Percentiles rank a stretch among this genome's conserved stretches.
phyloP scores from a whole-genome alignment of 2,888 invertebrate species.

The Zonitis immaculata region DNA sequence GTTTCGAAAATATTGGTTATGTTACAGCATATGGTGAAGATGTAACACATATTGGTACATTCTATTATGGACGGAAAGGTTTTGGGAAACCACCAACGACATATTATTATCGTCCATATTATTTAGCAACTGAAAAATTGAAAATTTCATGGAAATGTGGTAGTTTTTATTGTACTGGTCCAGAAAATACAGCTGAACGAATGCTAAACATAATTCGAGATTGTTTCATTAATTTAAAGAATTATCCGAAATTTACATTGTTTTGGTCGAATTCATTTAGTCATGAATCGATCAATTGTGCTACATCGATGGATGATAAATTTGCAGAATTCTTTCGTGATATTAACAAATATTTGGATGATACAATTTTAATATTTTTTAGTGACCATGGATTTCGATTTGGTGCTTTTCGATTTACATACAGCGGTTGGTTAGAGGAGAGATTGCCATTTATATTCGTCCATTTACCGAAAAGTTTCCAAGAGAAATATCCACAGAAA shows the following conservation, averaged over 20 bases:
- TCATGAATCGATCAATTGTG: conserved; percentile 65
- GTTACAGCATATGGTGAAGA: conserved; percentile 80
- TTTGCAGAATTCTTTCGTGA: conserved; percentile 58
- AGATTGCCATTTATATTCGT: conserved; percentile 72
- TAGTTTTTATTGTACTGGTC: conserved; percentile 59
- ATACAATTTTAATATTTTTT: conserved; percentile 66
- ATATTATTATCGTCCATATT: conserved; percentile 73
- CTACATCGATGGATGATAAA: conserved; percentile 64
- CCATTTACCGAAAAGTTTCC: conserved; percentile 61
- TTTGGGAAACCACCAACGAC: conserved; percentile 73
- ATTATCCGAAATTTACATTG: conserved; percentile 65
- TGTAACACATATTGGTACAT: conserved; percentile 65
- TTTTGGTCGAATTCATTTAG: conserved; percentile 79
- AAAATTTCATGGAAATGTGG: conserved; percentile 50
- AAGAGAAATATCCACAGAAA: conserved; percentile 52
- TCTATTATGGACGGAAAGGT: conserved; percentile 67
- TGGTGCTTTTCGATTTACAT: conserved; percentile 64
- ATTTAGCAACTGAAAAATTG: conserved; percentile 61
- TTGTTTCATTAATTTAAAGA: conserved; percentile 60
- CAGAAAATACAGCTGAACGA: conserved; percentile 61
- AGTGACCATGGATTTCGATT: conserved; percentile 80
- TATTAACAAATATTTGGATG: conserved; percentile 57
- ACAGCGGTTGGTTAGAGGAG: conserved; percentile 76
- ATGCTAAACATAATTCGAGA: conserved; percentile 65
- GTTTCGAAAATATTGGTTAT: conserved; percentile 66